phyloP scores from a whole-genome alignment of 2,888 invertebrate genomes.

The Ormyrus thymus region DNA sequence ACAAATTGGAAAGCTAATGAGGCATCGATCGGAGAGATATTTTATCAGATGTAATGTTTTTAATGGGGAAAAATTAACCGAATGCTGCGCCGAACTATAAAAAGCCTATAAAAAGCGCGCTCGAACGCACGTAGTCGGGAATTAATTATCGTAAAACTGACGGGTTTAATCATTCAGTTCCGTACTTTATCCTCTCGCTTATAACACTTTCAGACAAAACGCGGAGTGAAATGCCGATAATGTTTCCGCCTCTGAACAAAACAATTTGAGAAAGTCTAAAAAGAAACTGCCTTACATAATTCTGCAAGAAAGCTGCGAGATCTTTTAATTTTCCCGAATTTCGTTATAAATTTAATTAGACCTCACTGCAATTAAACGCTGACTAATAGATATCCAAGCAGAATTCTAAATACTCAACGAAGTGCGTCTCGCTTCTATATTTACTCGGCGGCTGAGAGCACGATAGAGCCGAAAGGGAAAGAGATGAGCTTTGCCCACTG shows the following conservation, averaged over 20 bases:
- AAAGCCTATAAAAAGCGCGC: slow-evolving; percentile 11
- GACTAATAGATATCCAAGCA: no score
- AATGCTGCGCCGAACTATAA: slow-evolving; percentile 13
- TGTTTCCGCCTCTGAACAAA: no score
- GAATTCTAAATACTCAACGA: no score
- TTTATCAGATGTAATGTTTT: slow-evolving; percentile 6
- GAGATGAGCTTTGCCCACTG: not conserved
- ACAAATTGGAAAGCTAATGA: slow-evolving; percentile 23
- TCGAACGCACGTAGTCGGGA: not conserved
- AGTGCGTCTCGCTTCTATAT: no score
- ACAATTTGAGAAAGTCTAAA: no score
- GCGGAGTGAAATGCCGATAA: not conserved
- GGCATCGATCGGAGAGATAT: slow-evolving; percentile 8
- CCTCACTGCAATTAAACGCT: no score
- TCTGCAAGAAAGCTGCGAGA: no score
- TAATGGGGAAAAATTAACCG: not conserved
- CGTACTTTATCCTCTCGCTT: not conserved
- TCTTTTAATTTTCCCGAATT: no score
- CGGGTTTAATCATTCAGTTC: slow-evolving; percentile 11
- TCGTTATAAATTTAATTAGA: no score
- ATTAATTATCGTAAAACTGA: slow-evolving; percentile 29
- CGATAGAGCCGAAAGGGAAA: no score
- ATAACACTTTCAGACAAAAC: slow-evolving; percentile 9
- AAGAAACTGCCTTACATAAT: no score
- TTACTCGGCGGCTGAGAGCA: no score